Conservation (phyloP, 92 coral and sea anemone genomes). For the Siderastrea siderea region DNA sequence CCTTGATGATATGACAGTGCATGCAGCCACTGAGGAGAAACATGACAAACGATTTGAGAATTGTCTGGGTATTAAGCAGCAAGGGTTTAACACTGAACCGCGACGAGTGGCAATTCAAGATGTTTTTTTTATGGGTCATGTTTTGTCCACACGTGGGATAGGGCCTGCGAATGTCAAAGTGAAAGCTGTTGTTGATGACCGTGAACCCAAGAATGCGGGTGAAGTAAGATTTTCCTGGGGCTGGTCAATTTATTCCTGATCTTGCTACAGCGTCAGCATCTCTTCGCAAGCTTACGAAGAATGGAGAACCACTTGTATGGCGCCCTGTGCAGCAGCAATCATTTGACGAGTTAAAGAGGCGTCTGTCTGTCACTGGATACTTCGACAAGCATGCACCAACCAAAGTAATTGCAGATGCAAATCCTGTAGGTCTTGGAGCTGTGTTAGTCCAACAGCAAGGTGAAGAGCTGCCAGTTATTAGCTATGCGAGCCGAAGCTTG, state of each 20-base stretch:
- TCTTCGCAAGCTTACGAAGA: conserved; percentile 40
- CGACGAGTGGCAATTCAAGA: conserved; percentile 54
- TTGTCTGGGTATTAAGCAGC: conserved; percentile 39
- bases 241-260: conserved; percentile 59
- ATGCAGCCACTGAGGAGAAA: conserved; percentile 57
- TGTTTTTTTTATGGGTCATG: conserved; percentile 40
- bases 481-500: conserved; percentile 70
- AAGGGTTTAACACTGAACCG: conserved; percentile 54
- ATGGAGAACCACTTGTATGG: conserved; percentile 57
- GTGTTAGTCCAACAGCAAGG: conserved; percentile 61
- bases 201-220: conserved; percentile 40
- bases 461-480: conserved; percentile 49
- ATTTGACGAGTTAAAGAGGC: conserved; percentile 59
- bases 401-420: conserved; percentile 70
- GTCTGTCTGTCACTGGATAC: conserved; percentile 38
- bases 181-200: neutral
- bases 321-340: conserved; percentile 41
- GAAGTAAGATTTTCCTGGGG: conserved; percentile 77
- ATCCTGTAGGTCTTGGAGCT: conserved; percentile 67
- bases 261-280: conserved; percentile 45
- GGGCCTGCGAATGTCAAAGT: neutral
- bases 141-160: neutral
- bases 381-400: conserved; percentile 33
- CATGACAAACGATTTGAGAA: conserved; percentile 61
- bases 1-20: conserved; percentile 49